Evolutionary conservation across 2,797 vertebrate species (phyloP).

Genomic region (Karalla daura): DNA sequence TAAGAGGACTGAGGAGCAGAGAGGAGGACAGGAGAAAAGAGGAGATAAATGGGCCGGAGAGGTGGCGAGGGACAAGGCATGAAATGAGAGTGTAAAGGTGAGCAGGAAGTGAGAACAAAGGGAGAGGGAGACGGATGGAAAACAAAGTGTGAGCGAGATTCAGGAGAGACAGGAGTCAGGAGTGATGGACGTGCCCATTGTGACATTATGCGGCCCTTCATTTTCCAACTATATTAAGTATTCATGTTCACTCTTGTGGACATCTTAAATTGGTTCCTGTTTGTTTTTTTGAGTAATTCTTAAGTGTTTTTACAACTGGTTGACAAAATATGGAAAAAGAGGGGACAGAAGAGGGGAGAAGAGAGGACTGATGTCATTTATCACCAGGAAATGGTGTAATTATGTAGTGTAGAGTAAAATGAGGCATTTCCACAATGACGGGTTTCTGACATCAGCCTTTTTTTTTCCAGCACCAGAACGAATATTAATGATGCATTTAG

Average conservation of each 20-base stretch:
- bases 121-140: background rate
- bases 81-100: background rate
- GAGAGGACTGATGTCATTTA: slow-evolving; percentile 24
- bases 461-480: slow-evolving; percentile 24
- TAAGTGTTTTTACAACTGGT: background rate
- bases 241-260: slow-evolving; percentile 7
- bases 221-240: background rate
- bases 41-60: background rate
- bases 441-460: slow-evolving; percentile 34
- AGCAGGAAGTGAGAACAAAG: background rate
- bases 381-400: slow-evolving; percentile 46
- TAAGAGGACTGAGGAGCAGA: slow-evolving; percentile 9
- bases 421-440: slow-evolving; percentile 35
- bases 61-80: background rate
- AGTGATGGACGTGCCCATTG: background rate
- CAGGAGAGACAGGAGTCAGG: background rate
- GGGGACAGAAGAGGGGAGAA: background rate
- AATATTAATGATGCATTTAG: slow-evolving; percentile 53
- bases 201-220: background rate
- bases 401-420: slow-evolving; percentile 34
- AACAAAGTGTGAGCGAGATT: background rate
- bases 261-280: background rate
- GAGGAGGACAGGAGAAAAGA: background rate
- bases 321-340: background rate
- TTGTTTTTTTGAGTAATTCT: background rate